Evolutionary conservation across 1,140 invertebrate genomes (phyloP), one percentile per base, ranked within the genome.

Genomic region (Dreissena rostriformis): DNA sequence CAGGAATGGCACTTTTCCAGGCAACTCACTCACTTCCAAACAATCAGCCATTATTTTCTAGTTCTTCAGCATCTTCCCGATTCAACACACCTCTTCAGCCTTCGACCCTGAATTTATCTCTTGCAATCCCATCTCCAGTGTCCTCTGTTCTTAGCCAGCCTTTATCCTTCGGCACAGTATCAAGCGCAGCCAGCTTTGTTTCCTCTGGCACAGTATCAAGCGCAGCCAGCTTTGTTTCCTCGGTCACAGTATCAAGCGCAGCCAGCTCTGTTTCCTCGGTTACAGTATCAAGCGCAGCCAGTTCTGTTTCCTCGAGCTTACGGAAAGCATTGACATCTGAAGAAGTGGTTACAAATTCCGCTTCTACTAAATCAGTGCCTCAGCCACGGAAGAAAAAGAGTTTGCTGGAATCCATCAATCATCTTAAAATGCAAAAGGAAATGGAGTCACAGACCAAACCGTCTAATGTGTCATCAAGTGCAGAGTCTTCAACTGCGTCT

Each of bases 351-450:
- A 15, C 55, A 19, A 65, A 24, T 24, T 14, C 55, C 0, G 14
- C 51, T n/a, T 22, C 39, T 1, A 10, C 71, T 29, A 82, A 75
- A 67, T 52, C 78, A 39, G 39, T 39, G 39, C 8, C 39, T 52
- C 52, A 22, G 52, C 86, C 17, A 26, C 76, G 76, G 39, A 83
- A 79, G 28, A 65, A 57, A 71, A 83, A 82, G 66, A 82, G 63
- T 28, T 22, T 83, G 14, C 39, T 79, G 11, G 72, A 75, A 61
- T 79, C 51, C 28, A 83, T 82, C 66, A 53, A 82, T 39, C 65
- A 82, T 24, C 63, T 75, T 24, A 78, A 78, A 26, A 71, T 55
- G 24, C 80, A 78, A 26, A 78, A 80, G 49, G 63, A 85, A 28
- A 39, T 76, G 10, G 28, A 68, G 71, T 22, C 68, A 55, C 73